Base-by-base conservation (phyloP, 2,797 vertebrate genomes). In the Darevskia mixta region DNA sequence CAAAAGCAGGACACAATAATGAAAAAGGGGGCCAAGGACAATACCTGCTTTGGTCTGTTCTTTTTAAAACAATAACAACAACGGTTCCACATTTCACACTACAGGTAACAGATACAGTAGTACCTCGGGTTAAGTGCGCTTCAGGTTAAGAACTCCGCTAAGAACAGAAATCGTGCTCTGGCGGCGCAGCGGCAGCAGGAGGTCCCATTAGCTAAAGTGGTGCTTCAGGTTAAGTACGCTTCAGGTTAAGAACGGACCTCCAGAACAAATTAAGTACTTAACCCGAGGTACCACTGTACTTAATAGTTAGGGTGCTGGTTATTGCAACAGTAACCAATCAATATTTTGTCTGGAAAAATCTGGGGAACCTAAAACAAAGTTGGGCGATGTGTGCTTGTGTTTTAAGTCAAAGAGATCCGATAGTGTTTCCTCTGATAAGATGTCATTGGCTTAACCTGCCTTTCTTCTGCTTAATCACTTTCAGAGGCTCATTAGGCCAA, bases 381-480 rank as follows among this genome's bases (percentile, higher is more conserved):
- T 5, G 45, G 27, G 18, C 41, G 1, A 3, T 32, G 87, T 92
- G 86, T 79, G 66, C 6, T 0, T 43, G 27, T 41, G n/a, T 87
- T 43, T 25, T 23, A 58, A 64, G 85, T 66, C 81, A 61, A 38
- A 23, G 55, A 85, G 80, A 79, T 83, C 92, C 64, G 41, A 86
- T 89, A 88, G 61, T 55, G 41, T 93, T 96, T 95, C 91, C 92
- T 92, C 95, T 80, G 86, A 95, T 79, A 94, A 94, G 94, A 94
- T 93, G 91, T 91, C 89, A 88, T 92, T 92, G 87, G 87, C 82
- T 94, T 93, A 92, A 92, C 88, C 90, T 87, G 84, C 88, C 89
- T 94, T 94, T 94, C 79, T 95, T 94, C 90, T 91, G 86, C 91
- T 95, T 95, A 95, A 95, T 96, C 91, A 92, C 87, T 95, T 95